A percentile compares a stretch with the other conserved stretches of the same genome.
Evolutionary conservation across 2,797 vertebrate genomes (phyloP).

Genomic region (Amniataba percoides): DNA sequence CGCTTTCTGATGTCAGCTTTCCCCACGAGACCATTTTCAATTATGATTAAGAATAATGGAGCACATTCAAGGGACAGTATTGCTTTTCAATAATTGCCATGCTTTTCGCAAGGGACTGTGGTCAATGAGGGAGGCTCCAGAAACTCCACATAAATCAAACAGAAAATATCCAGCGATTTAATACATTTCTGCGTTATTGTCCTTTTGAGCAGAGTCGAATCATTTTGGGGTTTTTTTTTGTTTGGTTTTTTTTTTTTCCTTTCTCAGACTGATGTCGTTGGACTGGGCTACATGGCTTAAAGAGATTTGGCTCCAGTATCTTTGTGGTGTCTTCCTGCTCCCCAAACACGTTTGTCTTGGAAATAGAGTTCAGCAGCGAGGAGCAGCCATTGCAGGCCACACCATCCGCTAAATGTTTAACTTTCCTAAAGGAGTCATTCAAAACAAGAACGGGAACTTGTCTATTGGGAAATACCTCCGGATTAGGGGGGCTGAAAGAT

Average conservation of each 20-base stretch:
- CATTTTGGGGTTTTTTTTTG: background rate
- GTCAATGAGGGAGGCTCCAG: slow-evolving; percentile 41
- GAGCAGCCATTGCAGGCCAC: slow-evolving; percentile 78
- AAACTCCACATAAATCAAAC: slow-evolving; percentile 38
- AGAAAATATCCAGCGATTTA: slow-evolving; percentile 22
- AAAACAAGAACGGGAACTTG: slow-evolving; percentile 86
- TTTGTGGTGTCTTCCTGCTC: slow-evolving; percentile 59
- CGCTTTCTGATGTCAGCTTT: slow-evolving; percentile 44
- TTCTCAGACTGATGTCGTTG: slow-evolving; percentile 37
- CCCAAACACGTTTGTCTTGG: slow-evolving; percentile 71
- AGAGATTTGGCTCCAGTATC: slow-evolving; percentile 59
- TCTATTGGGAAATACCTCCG: slow-evolving; percentile 90
- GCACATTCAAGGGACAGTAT: slow-evolving; percentile 52
- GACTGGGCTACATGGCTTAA: slow-evolving; percentile 37
- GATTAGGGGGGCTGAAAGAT: slow-evolving; percentile 92
- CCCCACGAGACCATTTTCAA: slow-evolving; percentile 60
- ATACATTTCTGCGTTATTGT: slow-evolving; percentile 29
- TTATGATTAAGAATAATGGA: slow-evolving; percentile 64
- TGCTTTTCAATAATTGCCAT: slow-evolving; percentile 65
- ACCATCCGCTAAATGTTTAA: slow-evolving; percentile 84
- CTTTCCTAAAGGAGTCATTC: slow-evolving; percentile 89
- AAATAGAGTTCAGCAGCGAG: slow-evolving; percentile 75
- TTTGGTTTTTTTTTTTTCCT: background rate
- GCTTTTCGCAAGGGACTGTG: slow-evolving; percentile 47
- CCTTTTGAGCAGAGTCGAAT: slow-evolving; percentile 10